Evolutionary conservation across 2,797 vertebrate species (phyloP).

Genomic region (Distichodus sexfasciatus): DNA sequence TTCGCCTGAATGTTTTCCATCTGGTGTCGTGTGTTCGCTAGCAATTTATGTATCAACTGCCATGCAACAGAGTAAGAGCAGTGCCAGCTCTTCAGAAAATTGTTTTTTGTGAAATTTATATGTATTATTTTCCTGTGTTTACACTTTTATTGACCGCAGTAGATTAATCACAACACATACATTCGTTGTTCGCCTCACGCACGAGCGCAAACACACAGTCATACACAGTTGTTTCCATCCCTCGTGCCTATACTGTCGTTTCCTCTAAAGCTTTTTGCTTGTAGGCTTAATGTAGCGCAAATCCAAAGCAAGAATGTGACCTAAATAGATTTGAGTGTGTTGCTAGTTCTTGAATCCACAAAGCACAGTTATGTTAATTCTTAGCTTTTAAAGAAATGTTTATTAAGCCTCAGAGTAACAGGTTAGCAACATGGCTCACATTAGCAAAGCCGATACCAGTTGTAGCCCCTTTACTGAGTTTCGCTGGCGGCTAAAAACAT

Average conservation of each 20-base stretch:
- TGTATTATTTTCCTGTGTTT: not conserved
- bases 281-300: conserved; percentile 32
- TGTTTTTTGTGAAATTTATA: not conserved
- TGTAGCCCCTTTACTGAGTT: no score
- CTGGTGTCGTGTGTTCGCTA: conserved; percentile 6
- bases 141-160: not conserved
- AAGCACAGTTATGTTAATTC: not conserved
- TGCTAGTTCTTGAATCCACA: not conserved
- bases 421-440: not conserved
- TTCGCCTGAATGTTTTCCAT: no score
- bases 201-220: conserved; percentile 3
- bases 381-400: not conserved
- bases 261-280: conserved; percentile 5
- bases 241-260: not conserved
- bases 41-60: conserved; percentile 13
- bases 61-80: not conserved
- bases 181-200: not conserved
- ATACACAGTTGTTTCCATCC: not conserved
- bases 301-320: not conserved
- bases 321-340: conserved; percentile 21
- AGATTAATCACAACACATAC: not conserved
- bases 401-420: not conserved
- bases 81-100: not conserved
- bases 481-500: not conserved
- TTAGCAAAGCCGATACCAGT: no score